Conservation (phyloP, 2,113 vertebrate genomes). For the Python bivittatus region DNA sequence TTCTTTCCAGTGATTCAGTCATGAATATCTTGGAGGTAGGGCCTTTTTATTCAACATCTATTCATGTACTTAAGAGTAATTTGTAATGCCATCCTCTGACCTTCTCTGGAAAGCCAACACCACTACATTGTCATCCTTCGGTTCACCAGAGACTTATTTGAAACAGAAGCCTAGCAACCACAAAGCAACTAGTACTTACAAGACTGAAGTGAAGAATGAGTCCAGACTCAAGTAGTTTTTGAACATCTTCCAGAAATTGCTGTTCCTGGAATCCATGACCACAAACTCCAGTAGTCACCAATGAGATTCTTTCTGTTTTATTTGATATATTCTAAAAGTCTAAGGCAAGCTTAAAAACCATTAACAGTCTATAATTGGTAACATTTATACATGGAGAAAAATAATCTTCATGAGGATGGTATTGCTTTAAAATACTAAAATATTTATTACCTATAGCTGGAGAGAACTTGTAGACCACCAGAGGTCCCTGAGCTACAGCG, state of each 20-base stretch:
- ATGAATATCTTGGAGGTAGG: conserved; percentile 44
- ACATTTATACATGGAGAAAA: neutral
- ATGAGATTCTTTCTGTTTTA: neutral
- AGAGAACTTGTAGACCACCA: neutral
- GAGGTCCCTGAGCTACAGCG: neutral
- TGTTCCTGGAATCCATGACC: conserved; percentile 1
- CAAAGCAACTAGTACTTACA: neutral
- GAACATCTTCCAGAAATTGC: neutral
- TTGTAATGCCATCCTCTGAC: conserved; percentile 32
- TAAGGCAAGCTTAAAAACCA: no score
- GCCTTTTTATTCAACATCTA: neutral
- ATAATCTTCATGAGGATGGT: neutral
- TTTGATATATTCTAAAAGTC: neutral
- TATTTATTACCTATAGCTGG: neutral
- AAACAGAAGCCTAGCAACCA: conserved; percentile 6
- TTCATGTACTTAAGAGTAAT: conserved; percentile 14
- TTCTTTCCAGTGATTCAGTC: conserved; percentile 56
- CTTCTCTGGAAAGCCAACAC: conserved; percentile 29
- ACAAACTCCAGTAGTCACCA: neutral
- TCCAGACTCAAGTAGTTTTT: neutral
- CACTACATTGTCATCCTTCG: conserved; percentile 11
- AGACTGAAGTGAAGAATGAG: neutral
- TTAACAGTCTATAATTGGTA: neutral
- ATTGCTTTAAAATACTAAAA: neutral
- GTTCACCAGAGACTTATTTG: conserved; percentile 5